These are phyloP conservation scores for Notothenia coriiceps DNA, from an alignment of 2,113 vertebrate species.

Conservation along the genomic window DNA sequence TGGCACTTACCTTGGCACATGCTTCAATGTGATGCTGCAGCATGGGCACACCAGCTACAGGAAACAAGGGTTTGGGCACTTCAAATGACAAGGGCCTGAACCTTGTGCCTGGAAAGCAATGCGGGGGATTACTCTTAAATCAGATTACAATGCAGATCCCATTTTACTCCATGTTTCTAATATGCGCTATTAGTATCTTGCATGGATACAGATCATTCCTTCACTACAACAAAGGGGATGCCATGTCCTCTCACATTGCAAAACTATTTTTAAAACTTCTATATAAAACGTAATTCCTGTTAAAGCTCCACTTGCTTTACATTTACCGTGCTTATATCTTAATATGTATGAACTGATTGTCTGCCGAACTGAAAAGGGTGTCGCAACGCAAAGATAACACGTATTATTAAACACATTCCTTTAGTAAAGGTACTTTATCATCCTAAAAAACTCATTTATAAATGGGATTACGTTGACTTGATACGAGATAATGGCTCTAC, in stretches of 20 bases:
- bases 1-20: constrained; percentile 89
- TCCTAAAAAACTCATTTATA: not conserved
- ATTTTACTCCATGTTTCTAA: not conserved
- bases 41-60: constrained; percentile 97
- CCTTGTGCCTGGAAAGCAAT: constrained; percentile 85
- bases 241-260: too few relatives aligned
- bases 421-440: not conserved
- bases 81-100: constrained; percentile 97
- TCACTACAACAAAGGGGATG: not conserved
- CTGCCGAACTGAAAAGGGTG: not conserved
- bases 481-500: not conserved
- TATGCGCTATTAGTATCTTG: not conserved
- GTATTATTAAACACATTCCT: not conserved
- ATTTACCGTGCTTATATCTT: too few relatives aligned
- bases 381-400: not conserved
- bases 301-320: not conserved
- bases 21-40: constrained; percentile 97
- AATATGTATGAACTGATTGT: not conserved
- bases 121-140: not conserved
- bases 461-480: not conserved
- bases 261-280: too few relatives aligned
- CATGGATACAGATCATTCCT: not conserved
- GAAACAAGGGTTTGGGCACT: constrained; percentile 97
- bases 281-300: not conserved
- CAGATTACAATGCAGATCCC: not conserved